A percentile compares a stretch with the other conserved stretches of the same genome.
phyloP scores from a whole-genome alignment of 2,888 invertebrate genomes.

The Acrobasis suavella region DNA sequence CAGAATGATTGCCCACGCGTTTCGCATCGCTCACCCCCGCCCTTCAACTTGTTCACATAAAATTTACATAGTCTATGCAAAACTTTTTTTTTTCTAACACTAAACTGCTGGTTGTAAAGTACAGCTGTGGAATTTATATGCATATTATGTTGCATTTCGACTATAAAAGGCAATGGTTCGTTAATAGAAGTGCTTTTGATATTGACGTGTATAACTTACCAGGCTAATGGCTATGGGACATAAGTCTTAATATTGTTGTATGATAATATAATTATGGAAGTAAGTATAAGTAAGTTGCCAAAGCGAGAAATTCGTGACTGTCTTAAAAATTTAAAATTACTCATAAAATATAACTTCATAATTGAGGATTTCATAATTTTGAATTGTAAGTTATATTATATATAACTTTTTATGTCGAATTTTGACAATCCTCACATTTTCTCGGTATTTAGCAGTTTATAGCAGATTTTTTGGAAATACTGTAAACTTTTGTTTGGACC shows the following conservation, averaged over 20 bases:
- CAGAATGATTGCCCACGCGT: constrained; percentile 80
- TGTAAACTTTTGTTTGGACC: too few species aligned
- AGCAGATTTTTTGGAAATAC: too few species aligned
- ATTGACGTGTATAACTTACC: constrained; percentile 11
- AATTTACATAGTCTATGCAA: constrained; percentile 75
- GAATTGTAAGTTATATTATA: too few species aligned
- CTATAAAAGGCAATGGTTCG: constrained; percentile 24
- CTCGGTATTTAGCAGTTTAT: too few species aligned
- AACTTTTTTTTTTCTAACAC: constrained; percentile 57
- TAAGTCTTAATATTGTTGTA: not conserved
- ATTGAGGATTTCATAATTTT: too few species aligned
- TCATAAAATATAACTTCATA: too few species aligned
- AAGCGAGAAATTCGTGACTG: too few species aligned
- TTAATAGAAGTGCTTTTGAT: constrained; percentile 19
- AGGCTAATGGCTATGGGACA: not conserved
- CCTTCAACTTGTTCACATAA: constrained; percentile 70
- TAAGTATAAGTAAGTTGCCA: too few species aligned
- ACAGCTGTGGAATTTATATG: constrained; percentile 38
- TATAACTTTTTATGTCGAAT: too few species aligned
- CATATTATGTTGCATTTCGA: constrained; percentile 26
- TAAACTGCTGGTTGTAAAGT: constrained; percentile 61
- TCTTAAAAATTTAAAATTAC: too few species aligned
- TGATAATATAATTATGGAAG: not conserved
- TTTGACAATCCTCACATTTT: too few species aligned
- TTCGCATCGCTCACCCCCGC: constrained; percentile 78